Conservation (phyloP, 2,113 vertebrate species). For the Aptenodytes forsteri region DNA sequence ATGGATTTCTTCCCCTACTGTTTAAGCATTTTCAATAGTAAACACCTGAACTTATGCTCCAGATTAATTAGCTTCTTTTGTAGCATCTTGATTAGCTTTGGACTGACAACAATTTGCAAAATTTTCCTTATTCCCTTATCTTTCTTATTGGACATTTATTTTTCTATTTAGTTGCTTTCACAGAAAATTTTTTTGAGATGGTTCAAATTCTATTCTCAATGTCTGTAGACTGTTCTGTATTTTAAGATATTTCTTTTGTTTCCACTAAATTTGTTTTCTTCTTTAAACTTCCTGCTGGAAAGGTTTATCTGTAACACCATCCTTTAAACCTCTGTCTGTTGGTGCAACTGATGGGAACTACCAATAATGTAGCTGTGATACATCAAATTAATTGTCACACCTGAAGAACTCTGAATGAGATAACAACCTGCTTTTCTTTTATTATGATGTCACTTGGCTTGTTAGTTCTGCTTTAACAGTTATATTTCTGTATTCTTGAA, state of each 20-base stretch:
- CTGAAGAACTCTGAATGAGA: background rate
- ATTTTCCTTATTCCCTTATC: background rate
- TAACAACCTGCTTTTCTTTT: background rate
- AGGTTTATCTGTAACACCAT: background rate
- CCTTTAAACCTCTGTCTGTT: background rate
- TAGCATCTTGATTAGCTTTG: background rate
- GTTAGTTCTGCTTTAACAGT: background rate
- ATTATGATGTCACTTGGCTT: background rate
- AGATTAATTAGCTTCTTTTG: background rate
- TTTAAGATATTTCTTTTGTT: background rate
- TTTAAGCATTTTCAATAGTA: background rate
- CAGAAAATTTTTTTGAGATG: background rate
- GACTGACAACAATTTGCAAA: background rate
- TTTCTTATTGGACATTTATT: background rate
- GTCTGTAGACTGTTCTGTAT: background rate
- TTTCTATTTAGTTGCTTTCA: background rate
- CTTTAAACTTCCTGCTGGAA: background rate
- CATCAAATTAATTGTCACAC: background rate
- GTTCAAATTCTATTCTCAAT: background rate
- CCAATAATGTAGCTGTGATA: background rate
- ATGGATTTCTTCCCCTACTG: background rate
- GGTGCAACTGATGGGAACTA: background rate
- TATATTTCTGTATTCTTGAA: background rate
- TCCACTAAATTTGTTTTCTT: background rate
- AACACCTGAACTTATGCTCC: background rate